Evolutionary conservation across 2,113 vertebrate genomes (phyloP), one percentile per base, ranked within the genome.

Genomic region (Thinocorus orbignyianus): DNA sequence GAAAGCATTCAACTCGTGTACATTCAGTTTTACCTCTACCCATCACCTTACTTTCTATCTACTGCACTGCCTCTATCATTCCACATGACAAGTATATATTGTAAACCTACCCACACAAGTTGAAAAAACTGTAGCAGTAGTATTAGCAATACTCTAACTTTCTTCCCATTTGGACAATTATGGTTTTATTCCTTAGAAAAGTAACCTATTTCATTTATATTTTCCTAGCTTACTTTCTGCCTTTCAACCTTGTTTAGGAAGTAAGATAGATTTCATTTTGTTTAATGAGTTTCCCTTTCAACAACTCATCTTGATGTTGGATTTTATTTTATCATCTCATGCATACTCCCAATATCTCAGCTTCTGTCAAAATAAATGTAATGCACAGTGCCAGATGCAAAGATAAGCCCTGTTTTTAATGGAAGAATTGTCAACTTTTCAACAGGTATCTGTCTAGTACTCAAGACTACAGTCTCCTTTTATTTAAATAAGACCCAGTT

Each of bases 331-430:
- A 66, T 81, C 9, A 4, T 88, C 31, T 88, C 44, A 66, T 70
- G 16, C 54, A 71, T 64, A 42, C 24, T 83, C 22, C 18, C 17
- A 84, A 4, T 61, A 81, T 61, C 51, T 93, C 82, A 88, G 42
- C 16, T 92, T 93, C 85, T 93, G 72, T 95, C 86, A 95, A 90
- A 96, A 92, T 46, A 96, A 92, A 72, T 68, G 30, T 62, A 88
- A 71, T 81, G 31, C 37, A 86, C 6, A 41, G 17, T 88, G 28
- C 19, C n/a, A 89, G 69, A 71, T 2, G 4, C 52, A 85, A 81
- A 88, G 28, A 78, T 44, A 77, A 88, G 90, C 42, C 8, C 24
- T 23, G 17, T 1, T 46, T 81, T 79, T 83, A 92, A 91, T 81
- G 61, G 76, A 84, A 86, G 48, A 95, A 81, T 76, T 86, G 60